Base-by-base conservation (phyloP, 2,797 vertebrate species). In the Megaceryle alcyon region DNA sequence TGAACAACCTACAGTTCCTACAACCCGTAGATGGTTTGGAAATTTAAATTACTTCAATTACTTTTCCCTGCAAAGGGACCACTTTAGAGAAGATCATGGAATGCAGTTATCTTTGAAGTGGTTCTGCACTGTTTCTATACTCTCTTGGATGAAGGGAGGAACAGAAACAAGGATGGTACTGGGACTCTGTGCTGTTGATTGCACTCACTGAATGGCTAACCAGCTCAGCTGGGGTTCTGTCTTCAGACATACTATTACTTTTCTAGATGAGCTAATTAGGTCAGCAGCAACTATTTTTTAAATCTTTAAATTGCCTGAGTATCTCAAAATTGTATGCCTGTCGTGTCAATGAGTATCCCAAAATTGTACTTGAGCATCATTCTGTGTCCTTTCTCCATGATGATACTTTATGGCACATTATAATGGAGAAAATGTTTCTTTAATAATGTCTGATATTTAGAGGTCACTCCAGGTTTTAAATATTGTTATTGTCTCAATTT, bases 21-120 rank as follows among this genome's bases (percentile, higher is more conserved):
- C 68, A 35, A 23, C 39, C 60, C 25, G 21, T 33, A 75, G 53
- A 72, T 83, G 25, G 35, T 84, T 81, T 97, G 81, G 82, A 97
- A 97, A 96, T 88, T 94, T 93, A 79, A 95, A 84, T 63, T 57
- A 61, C 77, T 95, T 80, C 86, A 93, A 75, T 86, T 94, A 90
- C 39, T 71, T 63, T 87, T 97, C 94, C 46, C 57, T 94, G 44
- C 92, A 91, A 86, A 88, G 20, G 8, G 8, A 86, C 94, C 83
- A 76, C 73, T 96, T 97, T 75, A 95, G 51, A 66, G 71, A 93
- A 96, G 85, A 84, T 90, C 60, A 85, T 70, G 59, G 88, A 59
- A 73, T 61, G 71, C 7, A 25, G 80, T 90, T 95, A 76, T 88
- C 68, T 89, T 87, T 94, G 70, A 92, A 97, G 51, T 68, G 48